Evolutionary conservation across 2,113 vertebrate genomes (phyloP).

Genomic region (Kobus ellipsiprymnus): DNA sequence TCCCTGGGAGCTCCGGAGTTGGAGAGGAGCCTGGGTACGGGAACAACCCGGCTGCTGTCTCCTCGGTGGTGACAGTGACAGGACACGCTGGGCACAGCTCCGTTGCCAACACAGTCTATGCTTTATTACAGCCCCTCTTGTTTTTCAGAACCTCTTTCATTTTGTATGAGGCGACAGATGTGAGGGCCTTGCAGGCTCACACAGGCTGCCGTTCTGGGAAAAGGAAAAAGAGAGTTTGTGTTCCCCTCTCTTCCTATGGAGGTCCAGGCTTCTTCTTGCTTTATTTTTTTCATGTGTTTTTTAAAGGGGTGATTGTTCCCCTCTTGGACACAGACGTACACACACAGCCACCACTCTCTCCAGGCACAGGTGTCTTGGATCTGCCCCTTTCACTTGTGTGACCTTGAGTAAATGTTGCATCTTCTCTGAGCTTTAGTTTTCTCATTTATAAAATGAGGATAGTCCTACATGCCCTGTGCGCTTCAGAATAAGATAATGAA

Average conservation of each 20-base stretch:
- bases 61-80: slow-evolving; percentile 29
- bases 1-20: background rate
- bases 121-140: slow-evolving; percentile 75
- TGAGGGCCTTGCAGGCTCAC: slow-evolving; percentile 76
- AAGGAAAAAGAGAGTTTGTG: slow-evolving; percentile 77
- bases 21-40: slow-evolving; percentile 36
- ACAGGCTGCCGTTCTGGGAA: slow-evolving; percentile 75
- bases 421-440: background rate
- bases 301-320: slow-evolving; percentile 50
- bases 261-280: background rate
- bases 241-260: slow-evolving; percentile 48
- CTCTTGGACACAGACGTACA: background rate
- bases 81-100: slow-evolving; percentile 59
- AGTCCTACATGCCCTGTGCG: background rate
- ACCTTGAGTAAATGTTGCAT: background rate
- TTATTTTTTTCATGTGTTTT: slow-evolving; percentile 21
- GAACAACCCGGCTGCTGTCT: slow-evolving; percentile 72
- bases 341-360: background rate
- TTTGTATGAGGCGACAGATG: slow-evolving; percentile 80
- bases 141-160: slow-evolving; percentile 80
- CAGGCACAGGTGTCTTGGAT: background rate
- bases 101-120: slow-evolving; percentile 68
- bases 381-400: background rate
- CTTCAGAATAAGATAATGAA: background rate
- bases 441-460: background rate